A percentile compares a stretch with the other conserved stretches of the same genome.
phyloP scores from a whole-genome alignment of 1,140 invertebrate species.

The Sweltsa coloradensis region DNA sequence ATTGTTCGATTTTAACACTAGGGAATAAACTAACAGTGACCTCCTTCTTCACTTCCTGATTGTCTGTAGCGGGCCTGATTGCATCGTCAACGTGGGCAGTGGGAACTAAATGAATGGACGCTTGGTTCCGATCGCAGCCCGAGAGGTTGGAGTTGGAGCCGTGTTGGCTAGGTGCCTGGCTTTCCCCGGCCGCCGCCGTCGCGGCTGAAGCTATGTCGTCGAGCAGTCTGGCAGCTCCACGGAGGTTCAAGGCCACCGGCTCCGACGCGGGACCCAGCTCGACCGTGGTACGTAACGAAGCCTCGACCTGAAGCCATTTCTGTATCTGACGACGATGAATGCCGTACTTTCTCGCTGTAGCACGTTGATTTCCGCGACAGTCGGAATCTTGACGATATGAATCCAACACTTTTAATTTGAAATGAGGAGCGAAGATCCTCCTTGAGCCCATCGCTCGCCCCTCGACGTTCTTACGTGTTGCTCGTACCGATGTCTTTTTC shows the following conservation, averaged over 20 bases:
- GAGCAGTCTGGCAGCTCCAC: conserved; percentile 32
- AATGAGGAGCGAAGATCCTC: conserved; percentile 70
- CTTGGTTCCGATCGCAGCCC: not conserved
- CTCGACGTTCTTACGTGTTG: conserved; percentile 26
- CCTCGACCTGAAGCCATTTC: conserved; percentile 77
- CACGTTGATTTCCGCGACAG: conserved; percentile 71
- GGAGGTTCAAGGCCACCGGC: conserved; percentile 37
- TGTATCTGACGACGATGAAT: conserved; percentile 77
- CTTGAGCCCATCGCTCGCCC: conserved; percentile 54
- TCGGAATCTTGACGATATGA: conserved; percentile 70
- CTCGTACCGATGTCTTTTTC: conserved; percentile 33
- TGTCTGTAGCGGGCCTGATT: no score
- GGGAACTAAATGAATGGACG: no score
- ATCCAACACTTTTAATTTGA: conserved; percentile 74
- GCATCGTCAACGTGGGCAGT: no score
- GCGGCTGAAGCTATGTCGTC: conserved; percentile 33
- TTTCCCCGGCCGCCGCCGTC: conserved; percentile 5
- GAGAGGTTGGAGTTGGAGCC: conserved; percentile 16
- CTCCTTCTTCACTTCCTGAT: conserved; percentile 6
- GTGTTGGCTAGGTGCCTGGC: conserved; percentile 8
- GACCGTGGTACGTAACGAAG: conserved; percentile 41
- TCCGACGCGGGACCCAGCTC: conserved; percentile 30
- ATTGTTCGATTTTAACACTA: conserved; percentile 8
- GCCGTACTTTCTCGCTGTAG: conserved; percentile 74
- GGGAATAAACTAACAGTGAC: conserved; percentile 11